Evolutionary conservation across 1,140 invertebrate species (phyloP), one percentile per base, ranked within the genome.

Genomic region (Tetragnatha versicolor): DNA sequence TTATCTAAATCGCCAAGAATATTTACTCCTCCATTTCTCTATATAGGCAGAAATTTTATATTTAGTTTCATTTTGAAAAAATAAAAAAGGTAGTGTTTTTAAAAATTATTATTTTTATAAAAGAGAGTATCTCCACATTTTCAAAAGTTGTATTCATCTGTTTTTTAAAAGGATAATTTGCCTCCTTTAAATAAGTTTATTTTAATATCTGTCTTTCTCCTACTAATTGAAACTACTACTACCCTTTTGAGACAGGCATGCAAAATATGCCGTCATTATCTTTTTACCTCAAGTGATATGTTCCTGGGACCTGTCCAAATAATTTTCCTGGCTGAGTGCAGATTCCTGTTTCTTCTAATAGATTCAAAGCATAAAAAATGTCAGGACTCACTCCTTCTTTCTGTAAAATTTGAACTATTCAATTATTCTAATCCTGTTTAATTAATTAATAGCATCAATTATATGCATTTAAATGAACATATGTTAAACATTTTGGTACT

Each of bases 301-400:
- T 63, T 25, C 58, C 58, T 20, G 72, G 72, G n/a, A 61, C 5
- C 37, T 75, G 72, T 0, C 72, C 72, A 63, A 47, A 75, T 10
- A 75, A 6, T 14, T 37, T 22, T 22, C 72, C 72, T n/a, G 72
- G 42, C 10, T 60, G 37, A 25, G 45, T 12, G 35, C 72, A 75
- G 14, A 75, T 61, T 27, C 72, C 72, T 12, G 72, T 63, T 22
- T 61, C 58, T 75, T 75, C 72, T 7, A 75, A 29, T n/a, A 75
- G 55, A 27, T 49, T 58, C 42, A 75, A n/a, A 0, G 72, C 72
- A 37, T 75, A 75, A 63, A 61, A 63, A 14, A 39, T 49, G 27
- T 75, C 58, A 10, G 70, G 70, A 3, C 49, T 60, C 3, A 29
- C 14, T 20, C 70, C 70, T 60, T 73, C 42, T 1, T 12, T 12